Base-by-base conservation (phyloP, 1,140 invertebrate species). In the Diabrotica undecimpunctata region DNA sequence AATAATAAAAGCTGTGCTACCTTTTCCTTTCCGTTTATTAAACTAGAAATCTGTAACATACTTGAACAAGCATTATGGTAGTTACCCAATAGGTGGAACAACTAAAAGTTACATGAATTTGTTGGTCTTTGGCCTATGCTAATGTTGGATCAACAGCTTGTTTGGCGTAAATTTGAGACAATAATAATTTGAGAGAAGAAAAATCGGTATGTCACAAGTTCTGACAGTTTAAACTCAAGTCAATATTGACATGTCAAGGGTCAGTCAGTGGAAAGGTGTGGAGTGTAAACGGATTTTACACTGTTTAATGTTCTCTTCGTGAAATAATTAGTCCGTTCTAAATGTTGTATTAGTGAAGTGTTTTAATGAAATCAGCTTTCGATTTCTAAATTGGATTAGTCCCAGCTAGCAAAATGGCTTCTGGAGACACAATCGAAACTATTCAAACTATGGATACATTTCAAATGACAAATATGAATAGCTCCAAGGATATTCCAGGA, bases 391-490 rank as follows among this genome's bases (percentile, higher is more conserved):
- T 57, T 38, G 37, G 55, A 57, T 38, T 57, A 57, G 55, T 37
- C 25, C 9, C 55, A 35, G 46, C 14, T 50, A 14, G 65, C 78
- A 83, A 84, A 83, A 88, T 88, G 87, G 87, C 86, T 85, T 87
- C 87, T 77, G 85, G 85, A 72, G 85, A 87, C 76, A 85, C 81
- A 75, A 83, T 86, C 72, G 84, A 87, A 78, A 84, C 83, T 78
- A 88, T 88, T 74, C 85, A 87, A 80, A 81, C 86, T 73, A 81
- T 81, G 54, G 75, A 74, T 62, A 67, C 72, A 60, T 72, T 73
- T 65, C 65, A 68, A 56, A 55, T 67, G 39, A 61, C 70, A 60
- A 71, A 62, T 62, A 74, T 75, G 65, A 73, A 73, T 66, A 73
- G 71, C 66, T 59, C 71, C n/a, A 76, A 77, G 58, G 73, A 76